These are phyloP conservation scores for Diloba caeruleocephala DNA, from an alignment of 2,888 invertebrate species.

Conservation along the genomic window DNA sequence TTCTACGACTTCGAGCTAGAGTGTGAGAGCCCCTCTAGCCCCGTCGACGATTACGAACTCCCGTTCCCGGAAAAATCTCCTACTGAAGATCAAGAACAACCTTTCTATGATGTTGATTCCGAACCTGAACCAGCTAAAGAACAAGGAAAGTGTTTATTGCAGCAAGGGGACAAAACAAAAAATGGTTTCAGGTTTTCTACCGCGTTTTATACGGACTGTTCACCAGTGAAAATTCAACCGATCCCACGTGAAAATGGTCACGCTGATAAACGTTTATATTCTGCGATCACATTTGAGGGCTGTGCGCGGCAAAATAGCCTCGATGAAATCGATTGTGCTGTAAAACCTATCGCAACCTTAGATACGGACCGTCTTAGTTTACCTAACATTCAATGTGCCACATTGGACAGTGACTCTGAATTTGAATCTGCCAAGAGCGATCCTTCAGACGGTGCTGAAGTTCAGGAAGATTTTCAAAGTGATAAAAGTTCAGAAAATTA, in stretches of 20 bases:
- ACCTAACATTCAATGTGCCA: slow-evolving; percentile 61
- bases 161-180: slow-evolving; percentile 84
- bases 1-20: slow-evolving; percentile 91
- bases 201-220: slow-evolving; percentile 77
- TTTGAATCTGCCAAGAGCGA: slow-evolving; percentile 86
- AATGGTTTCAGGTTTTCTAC: slow-evolving; percentile 85
- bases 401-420: slow-evolving; percentile 82
- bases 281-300: slow-evolving; percentile 84
- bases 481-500: slow-evolving; percentile 66
- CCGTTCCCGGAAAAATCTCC: slow-evolving; percentile 87
- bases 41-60: slow-evolving; percentile 89
- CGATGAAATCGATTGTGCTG: slow-evolving; percentile 77
- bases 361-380: slow-evolving; percentile 67
- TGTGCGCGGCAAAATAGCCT: slow-evolving; percentile 81
- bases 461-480: slow-evolving; percentile 65
- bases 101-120: slow-evolving; percentile 43
- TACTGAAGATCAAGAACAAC: slow-evolving; percentile 63
- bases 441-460: slow-evolving; percentile 74
- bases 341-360: slow-evolving; percentile 53
- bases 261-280: slow-evolving; percentile 78
- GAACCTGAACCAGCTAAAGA: slow-evolving; percentile 87
- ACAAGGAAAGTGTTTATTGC: slow-evolving; percentile 69
- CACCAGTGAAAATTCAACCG: slow-evolving; percentile 82
- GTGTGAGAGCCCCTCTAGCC: slow-evolving; percentile 92
- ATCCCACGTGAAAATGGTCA: slow-evolving; percentile 81